Percentiles rank a stretch among this genome's conserved stretches.
These are phyloP conservation scores for Drosophila funebris DNA, from an alignment of 1,140 invertebrate species.

Conservation along the genomic window DNA sequence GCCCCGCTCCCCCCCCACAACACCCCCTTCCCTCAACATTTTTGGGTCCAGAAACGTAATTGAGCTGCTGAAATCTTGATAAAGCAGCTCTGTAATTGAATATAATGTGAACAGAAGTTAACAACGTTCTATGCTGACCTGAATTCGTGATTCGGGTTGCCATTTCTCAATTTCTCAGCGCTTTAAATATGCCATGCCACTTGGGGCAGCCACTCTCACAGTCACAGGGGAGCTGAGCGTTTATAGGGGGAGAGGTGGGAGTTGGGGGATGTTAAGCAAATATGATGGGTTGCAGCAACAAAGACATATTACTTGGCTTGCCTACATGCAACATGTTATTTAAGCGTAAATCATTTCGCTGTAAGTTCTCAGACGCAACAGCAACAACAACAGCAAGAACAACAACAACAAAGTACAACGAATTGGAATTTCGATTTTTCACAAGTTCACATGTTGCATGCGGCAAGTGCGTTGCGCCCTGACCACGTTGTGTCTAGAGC, in stretches of 20 bases:
- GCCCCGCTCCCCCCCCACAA: neutral
- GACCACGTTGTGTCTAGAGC: slow-evolving; percentile 31
- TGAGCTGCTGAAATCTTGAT: slow-evolving; percentile 75
- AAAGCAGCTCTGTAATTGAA: slow-evolving; percentile 71
- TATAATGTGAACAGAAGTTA: slow-evolving; percentile 68
- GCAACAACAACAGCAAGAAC: slow-evolving; percentile 4
- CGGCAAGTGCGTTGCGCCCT: slow-evolving; percentile 56
- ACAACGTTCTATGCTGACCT: slow-evolving; percentile 46
- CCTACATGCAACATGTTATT: slow-evolving; percentile 79
- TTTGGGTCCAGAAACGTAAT: slow-evolving; percentile 44
- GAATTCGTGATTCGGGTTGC: slow-evolving; percentile 45
- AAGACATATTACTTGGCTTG: slow-evolving; percentile 30
- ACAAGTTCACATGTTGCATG: slow-evolving; percentile 78
- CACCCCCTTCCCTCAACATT: too few relatives aligned
- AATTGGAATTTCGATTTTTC: slow-evolving; percentile 82
- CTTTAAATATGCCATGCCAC: slow-evolving; percentile 1
- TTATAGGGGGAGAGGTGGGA: neutral
- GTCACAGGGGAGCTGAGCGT: neutral
- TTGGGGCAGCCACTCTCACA: neutral
- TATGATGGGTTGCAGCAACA: slow-evolving; percentile 5
- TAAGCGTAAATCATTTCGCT: slow-evolving; percentile 77
- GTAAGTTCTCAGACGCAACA: slow-evolving; percentile 27
- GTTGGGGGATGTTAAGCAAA: slow-evolving; percentile 5
- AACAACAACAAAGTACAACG: slow-evolving; percentile 18
- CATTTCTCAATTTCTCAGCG: slow-evolving; percentile 35